Evolutionary conservation across 2,113 vertebrate species (phyloP).

Genomic region (Eurystomus gularis): DNA sequence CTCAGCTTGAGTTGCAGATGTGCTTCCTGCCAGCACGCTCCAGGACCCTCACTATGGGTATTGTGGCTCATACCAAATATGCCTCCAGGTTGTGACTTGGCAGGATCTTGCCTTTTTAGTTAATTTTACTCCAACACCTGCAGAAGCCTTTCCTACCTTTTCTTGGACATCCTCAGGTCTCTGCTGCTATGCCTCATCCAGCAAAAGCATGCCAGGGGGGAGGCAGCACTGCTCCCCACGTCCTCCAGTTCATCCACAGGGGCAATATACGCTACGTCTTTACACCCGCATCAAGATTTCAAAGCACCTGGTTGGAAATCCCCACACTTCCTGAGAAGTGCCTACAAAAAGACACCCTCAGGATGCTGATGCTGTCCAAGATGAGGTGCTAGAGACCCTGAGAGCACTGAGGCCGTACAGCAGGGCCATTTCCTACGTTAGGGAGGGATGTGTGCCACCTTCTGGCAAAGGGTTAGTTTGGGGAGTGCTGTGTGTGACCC

Average conservation of each 20-base stretch:
- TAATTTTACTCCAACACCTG: background rate
- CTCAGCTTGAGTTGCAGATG: background rate
- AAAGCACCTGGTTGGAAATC: background rate
- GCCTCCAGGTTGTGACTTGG: background rate
- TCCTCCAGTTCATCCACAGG: background rate
- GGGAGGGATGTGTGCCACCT: background rate
- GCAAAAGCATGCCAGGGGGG: background rate
- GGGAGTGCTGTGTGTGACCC: background rate
- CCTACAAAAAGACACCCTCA: background rate
- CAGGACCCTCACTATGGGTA: background rate
- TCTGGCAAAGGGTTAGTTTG: background rate
- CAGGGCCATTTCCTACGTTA: background rate
- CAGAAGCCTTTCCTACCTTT: background rate
- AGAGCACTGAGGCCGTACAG: accelerated
- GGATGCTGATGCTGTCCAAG: accelerated
- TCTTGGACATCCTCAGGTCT: background rate
- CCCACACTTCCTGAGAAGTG: accelerated
- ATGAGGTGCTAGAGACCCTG: background rate
- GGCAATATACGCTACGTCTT: accelerated
- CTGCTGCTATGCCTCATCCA: background rate
- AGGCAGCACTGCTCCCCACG: background rate
- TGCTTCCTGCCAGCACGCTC: background rate
- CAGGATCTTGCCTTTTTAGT: background rate
- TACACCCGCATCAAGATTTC: background rate
- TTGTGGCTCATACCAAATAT: background rate